Conservation (phyloP, 2,113 vertebrate genomes). For the Spizaetus ornatus region DNA sequence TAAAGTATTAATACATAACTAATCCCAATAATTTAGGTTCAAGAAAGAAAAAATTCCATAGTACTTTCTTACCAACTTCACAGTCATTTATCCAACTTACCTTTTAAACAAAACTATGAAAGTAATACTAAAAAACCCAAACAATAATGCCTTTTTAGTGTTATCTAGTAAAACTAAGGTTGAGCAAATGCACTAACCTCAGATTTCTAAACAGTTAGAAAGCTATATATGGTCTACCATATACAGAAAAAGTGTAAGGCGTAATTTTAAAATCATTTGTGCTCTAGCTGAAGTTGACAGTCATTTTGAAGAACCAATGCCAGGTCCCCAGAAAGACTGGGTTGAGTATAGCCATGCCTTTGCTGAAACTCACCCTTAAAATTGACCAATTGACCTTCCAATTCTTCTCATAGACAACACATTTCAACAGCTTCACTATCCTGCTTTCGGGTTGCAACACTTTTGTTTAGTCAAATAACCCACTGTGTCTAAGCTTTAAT, state of each 20-base stretch:
- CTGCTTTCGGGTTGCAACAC: background rate
- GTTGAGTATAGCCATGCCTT: background rate
- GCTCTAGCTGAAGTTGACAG: background rate
- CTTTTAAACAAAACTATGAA: background rate
- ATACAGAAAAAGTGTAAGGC: background rate
- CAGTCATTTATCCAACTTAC: background rate
- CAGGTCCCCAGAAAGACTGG: background rate
- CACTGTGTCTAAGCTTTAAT: background rate
- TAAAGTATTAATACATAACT: background rate
- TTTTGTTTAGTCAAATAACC: background rate
- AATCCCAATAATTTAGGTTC: background rate
- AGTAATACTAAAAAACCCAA: background rate
- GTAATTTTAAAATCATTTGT: background rate
- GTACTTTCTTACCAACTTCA: background rate
- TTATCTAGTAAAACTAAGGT: background rate
- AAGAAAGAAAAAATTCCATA: background rate
- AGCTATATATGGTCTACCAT: background rate
- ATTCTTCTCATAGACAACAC: background rate
- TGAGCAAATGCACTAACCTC: background rate
- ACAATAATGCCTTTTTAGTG: background rate
- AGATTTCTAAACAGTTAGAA: background rate
- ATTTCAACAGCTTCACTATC: background rate
- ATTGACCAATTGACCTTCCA: background rate
- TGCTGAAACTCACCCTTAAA: background rate
- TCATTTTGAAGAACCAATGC: background rate